phyloP scores from a whole-genome alignment of 2,113 vertebrate genomes.

The Nannobrachium achirus region DNA sequence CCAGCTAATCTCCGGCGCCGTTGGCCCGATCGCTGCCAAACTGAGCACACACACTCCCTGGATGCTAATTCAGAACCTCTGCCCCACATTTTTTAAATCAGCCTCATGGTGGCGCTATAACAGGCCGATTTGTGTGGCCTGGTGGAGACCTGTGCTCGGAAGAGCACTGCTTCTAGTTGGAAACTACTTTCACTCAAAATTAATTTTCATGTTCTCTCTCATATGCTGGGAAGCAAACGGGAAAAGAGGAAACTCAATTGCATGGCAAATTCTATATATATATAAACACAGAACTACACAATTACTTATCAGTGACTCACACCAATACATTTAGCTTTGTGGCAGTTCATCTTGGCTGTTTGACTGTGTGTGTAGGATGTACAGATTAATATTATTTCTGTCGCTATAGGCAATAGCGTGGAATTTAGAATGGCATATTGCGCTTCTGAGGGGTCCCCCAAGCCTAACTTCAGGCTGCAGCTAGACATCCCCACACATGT shows the following conservation, averaged over 20 bases:
- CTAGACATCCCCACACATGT: too few species aligned
- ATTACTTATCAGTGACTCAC: neutral
- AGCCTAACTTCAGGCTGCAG: slow-evolving; percentile 13
- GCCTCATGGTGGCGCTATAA: too few species aligned
- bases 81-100: too few species aligned
- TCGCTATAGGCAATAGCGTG: neutral
- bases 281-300: neutral
- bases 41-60: too few species aligned
- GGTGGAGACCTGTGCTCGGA: too few species aligned
- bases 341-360: neutral
- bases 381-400: neutral
- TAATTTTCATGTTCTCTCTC: neutral
- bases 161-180: too few species aligned
- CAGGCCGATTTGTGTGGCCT: too few species aligned
- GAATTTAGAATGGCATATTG: slow-evolving; percentile 3
- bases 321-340: neutral
- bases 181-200: slow-evolving; percentile 7
- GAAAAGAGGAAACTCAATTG: neutral
- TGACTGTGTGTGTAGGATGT: too few species aligned
- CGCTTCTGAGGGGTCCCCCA: neutral
- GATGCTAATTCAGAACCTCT: too few species aligned
- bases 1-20: too few species aligned
- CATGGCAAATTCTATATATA: neutral
- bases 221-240: neutral
- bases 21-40: too few species aligned